Evolutionary conservation across 2,888 invertebrate species (phyloP).

Genomic region (Pycnomerus fuliginosus): DNA sequence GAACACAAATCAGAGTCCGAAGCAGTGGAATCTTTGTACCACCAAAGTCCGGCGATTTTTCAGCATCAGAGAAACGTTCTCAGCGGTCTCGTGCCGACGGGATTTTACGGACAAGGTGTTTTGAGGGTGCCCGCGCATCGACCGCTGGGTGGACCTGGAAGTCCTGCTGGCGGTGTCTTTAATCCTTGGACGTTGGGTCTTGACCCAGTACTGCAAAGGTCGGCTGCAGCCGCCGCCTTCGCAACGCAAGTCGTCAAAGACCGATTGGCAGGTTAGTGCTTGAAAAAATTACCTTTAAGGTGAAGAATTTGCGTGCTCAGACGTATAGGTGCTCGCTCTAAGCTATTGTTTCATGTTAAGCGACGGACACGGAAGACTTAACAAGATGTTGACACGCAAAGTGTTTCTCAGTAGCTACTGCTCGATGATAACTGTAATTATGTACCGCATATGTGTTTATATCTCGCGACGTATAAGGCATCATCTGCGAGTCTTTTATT

Average conservation of each 20-base stretch:
- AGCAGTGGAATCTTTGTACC: slow-evolving; percentile 31
- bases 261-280: slow-evolving; percentile 71
- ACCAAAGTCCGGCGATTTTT: slow-evolving; percentile 42
- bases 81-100: slow-evolving; percentile 49
- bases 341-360: slow-evolving; percentile 5
- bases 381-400: slow-evolving; percentile 31
- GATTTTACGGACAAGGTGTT: slow-evolving; percentile 66
- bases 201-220: slow-evolving; percentile 64
- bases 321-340: neutral
- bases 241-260: slow-evolving; percentile 83
- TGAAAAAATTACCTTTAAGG: slow-evolving; percentile 3
- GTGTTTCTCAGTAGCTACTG: slow-evolving; percentile 27
- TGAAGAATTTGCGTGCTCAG: no score
- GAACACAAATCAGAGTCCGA: slow-evolving; percentile 58
- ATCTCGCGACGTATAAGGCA: no score
- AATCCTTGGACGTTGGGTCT: slow-evolving; percentile 57
- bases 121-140: slow-evolving; percentile 81
- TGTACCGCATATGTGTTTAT: no score
- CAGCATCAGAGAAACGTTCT: slow-evolving; percentile 42
- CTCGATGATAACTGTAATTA: slow-evolving; percentile 15
- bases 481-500: no score
- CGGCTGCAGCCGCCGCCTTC: slow-evolving; percentile 70
- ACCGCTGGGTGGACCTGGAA: slow-evolving; percentile 58
- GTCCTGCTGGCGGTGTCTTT: slow-evolving; percentile 47
- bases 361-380: slow-evolving; percentile 16